These are phyloP conservation scores for Adelosebastes latens DNA, from an alignment of 2,797 vertebrate species.

Conservation along the genomic window DNA sequence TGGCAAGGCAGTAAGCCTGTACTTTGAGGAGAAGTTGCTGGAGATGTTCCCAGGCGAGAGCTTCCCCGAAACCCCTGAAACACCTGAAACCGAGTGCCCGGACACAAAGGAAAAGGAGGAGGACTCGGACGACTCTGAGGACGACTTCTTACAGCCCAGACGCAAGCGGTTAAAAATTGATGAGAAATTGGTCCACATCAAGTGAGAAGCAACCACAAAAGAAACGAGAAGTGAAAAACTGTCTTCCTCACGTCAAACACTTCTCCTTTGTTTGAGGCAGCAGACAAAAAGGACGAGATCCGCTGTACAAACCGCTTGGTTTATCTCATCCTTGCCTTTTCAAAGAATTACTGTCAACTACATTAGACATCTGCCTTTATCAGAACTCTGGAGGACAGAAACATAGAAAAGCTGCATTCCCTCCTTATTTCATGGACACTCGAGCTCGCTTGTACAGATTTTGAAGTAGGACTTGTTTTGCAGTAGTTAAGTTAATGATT, in stretches of 20 bases:
- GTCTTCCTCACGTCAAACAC: constrained; percentile 66
- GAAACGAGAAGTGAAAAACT: constrained; percentile 56
- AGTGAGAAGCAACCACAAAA: constrained; percentile 81
- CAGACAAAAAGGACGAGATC: constrained; percentile 46
- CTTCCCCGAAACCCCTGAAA: constrained; percentile 90
- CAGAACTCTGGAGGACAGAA: constrained; percentile 38
- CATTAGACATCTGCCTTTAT: constrained; percentile 45
- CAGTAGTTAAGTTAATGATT: constrained; percentile 70
- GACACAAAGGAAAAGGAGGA: constrained; percentile 85
- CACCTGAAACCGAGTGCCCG: constrained; percentile 70
- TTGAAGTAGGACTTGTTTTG: constrained; percentile 75
- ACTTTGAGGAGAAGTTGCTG: constrained; percentile 96
- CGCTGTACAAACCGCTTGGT: constrained; percentile 70
- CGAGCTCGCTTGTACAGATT: constrained; percentile 75
- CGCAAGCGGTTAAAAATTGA: constrained; percentile 98
- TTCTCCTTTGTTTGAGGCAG: constrained; percentile 48
- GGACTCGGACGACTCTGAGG: constrained; percentile 94
- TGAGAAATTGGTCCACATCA: constrained; percentile 95
- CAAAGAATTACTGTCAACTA: constrained; percentile 41
- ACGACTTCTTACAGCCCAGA: constrained; percentile 94
- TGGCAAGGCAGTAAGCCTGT: constrained; percentile 92
- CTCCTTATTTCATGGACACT: constrained; percentile 52
- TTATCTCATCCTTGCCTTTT: constrained; percentile 59
- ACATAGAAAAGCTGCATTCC: constrained; percentile 53
- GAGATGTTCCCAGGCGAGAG: constrained; percentile 93